phyloP scores from a whole-genome alignment of 2,888 invertebrate genomes.

The Volucella bombylans region DNA sequence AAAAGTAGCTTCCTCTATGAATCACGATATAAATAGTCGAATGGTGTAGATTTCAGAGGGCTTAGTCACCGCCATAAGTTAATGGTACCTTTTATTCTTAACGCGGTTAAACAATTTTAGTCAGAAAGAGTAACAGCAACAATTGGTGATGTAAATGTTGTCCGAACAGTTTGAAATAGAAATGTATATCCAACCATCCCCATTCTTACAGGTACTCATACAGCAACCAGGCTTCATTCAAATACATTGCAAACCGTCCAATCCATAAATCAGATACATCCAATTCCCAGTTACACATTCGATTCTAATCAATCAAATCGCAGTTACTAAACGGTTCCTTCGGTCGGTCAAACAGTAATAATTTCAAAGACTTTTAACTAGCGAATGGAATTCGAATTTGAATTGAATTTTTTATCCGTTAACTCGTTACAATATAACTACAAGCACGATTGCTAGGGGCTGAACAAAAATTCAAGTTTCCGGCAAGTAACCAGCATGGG shows the following conservation, averaged over 20 bases:
- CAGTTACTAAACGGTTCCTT: constrained; percentile 45
- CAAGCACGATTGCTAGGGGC: neutral
- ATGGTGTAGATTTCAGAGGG: constrained; percentile 17
- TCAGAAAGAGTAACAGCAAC: constrained; percentile 46
- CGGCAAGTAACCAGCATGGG: constrained; percentile 84
- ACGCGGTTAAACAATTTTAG: neutral
- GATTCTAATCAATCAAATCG: constrained; percentile 66
- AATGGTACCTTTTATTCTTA: constrained; percentile 1
- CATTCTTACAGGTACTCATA: constrained; percentile 27
- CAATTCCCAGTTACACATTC: constrained; percentile 52
- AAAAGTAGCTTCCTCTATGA: constrained; percentile 34
- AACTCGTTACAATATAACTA: constrained; percentile 23
- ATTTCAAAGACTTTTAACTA: constrained; percentile 43
- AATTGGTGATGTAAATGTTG: neutral
- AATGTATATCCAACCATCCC: constrained; percentile 35
- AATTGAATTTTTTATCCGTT: constrained; percentile 56
- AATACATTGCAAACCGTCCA: constrained; percentile 23
- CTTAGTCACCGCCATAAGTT: constrained; percentile 40
- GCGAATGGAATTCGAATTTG: constrained; percentile 66
- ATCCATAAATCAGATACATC: constrained; percentile 62
- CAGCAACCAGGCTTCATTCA: constrained; percentile 16
- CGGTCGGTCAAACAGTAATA: constrained; percentile 5
- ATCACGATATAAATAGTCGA: constrained; percentile 44
- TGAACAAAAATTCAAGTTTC: constrained; percentile 23
- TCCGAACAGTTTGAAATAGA: constrained; percentile 23